A percentile compares a stretch with the other conserved stretches of the same genome.
These are phyloP conservation scores for Prenolepis imparis DNA, from an alignment of 2,888 invertebrate genomes.

Conservation along the genomic window DNA sequence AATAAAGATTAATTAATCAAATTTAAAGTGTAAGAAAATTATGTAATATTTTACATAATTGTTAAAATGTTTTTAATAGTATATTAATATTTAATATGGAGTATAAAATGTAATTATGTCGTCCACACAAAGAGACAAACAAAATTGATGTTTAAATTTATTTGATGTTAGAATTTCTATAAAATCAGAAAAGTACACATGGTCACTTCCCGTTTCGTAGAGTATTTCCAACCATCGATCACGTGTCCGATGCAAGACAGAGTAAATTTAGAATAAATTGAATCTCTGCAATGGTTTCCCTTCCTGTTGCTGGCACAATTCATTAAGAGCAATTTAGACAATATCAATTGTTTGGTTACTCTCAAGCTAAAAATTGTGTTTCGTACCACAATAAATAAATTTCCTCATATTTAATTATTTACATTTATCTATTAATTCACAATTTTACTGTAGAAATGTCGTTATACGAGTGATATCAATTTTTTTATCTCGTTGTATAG, in stretches of 20 bases:
- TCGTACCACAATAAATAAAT: neutral
- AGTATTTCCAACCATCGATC: slow-evolving; percentile 66
- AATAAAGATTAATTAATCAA: slow-evolving; percentile 3
- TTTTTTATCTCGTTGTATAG: slow-evolving; percentile 18
- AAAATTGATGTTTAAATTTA: slow-evolving; percentile 23
- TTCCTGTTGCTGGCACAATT: slow-evolving; percentile 59
- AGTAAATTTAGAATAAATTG: slow-evolving; percentile 67
- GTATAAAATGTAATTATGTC: neutral
- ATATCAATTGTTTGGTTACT: slow-evolving; percentile 47
- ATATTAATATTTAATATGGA: neutral
- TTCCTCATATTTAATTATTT: neutral
- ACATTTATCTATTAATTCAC: neutral
- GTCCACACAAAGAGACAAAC: neutral
- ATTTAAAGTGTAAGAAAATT: neutral
- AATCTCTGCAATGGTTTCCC: slow-evolving; percentile 46
- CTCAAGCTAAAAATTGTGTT: slow-evolving; percentile 42
- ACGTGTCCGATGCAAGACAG: slow-evolving; percentile 64
- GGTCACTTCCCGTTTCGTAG: slow-evolving; percentile 46
- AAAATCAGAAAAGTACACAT: slow-evolving; percentile 40
- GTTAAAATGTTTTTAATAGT: neutral
- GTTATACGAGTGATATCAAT: slow-evolving; percentile 20
- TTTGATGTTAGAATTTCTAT: neutral
- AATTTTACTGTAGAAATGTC: neutral
- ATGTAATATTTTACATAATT: neutral
- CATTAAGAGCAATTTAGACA: slow-evolving; percentile 64